Evolutionary conservation across 2,888 invertebrate species (phyloP), one percentile per base, ranked within the genome.

Genomic region (Eristalinus aeneus): DNA sequence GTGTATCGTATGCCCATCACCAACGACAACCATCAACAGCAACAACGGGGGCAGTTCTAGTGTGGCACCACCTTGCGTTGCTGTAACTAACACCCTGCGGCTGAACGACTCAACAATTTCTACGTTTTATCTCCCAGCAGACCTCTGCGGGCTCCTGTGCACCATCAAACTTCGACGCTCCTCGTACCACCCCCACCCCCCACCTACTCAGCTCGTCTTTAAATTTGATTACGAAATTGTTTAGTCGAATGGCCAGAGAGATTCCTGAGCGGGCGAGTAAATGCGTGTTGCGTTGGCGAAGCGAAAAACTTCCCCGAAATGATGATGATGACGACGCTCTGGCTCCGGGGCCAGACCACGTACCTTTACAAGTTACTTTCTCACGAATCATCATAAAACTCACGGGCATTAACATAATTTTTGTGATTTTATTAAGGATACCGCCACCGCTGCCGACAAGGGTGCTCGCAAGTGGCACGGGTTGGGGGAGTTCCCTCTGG

Each of bases 361-460:
- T 67, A 60, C 72, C 72, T 80, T 67, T 68, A 22, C 64, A 64
- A 64, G 74, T 73, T 64, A 79, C 16, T 64, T 74, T 78, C 36
- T 74, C 69, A 64, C 74, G 81, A 81, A 81, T 81, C 81, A 76
- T 81, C 81, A 76, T 81, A 81, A 81, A 81, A 76, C 61, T 76
- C 76, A 65, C 76, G 8, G 36, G 72, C 65, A 82, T 82, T 76
- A 72, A 82, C 82, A 82, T 82, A 82, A 82, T 82, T 82, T 76
- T 82, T 76, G 72, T 76, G 82, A 76, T 82, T 82, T 82, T 76
- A 67, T 82, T 71, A 76, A 76, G 36, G 54, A 76, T 67, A 60
- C 54, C 20, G 27, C 27, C 63, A 12, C 23, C 34, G 31, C 36
- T 53, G 27, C 61, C 34, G 34, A 54, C 16, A 65, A 46, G 2